Evolutionary conservation across 2,888 invertebrate genomes (phyloP).

Genomic region (Macaria liturata): DNA sequence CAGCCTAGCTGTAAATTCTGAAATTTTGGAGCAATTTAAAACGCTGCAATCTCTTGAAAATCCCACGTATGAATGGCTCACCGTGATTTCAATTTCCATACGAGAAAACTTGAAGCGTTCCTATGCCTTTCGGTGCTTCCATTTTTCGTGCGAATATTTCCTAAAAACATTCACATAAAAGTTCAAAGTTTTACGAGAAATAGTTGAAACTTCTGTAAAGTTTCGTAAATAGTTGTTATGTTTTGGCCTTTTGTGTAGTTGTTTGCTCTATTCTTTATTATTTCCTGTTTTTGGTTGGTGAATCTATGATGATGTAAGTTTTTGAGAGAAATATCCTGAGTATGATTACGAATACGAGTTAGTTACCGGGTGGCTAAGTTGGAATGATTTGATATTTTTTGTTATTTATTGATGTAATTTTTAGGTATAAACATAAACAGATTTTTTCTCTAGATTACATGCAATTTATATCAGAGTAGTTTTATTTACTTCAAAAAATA

Average conservation of each 20-base stretch:
- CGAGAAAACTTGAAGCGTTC: constrained; percentile 57
- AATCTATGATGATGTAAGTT: no score
- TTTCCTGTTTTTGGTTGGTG: constrained; percentile 1
- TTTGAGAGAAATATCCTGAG: no score
- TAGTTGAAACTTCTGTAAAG: constrained; percentile 14
- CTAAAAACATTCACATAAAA: constrained; percentile 12
- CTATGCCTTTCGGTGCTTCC: constrained; percentile 14
- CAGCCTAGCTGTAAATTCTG: no score
- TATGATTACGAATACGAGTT: no score
- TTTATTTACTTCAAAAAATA: no score
- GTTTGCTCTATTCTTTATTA: constrained; percentile 7
- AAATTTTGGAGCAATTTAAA: constrained; percentile 4
- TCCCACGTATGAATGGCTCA: constrained; percentile 5
- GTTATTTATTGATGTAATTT: no score
- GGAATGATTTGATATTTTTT: no score
- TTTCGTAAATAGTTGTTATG: constrained; percentile 20
- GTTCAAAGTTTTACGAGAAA: constrained; percentile 18
- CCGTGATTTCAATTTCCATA: constrained; percentile 42
- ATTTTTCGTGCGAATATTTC: constrained; percentile 22
- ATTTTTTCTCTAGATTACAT: no score
- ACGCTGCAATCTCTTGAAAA: constrained; percentile 6
- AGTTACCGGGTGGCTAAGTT: no score
- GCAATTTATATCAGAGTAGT: no score
- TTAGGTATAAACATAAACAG: no score
- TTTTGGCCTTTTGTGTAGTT: constrained; percentile 7